Evolutionary conservation across 2,888 invertebrate genomes (phyloP), one percentile per base, ranked within the genome.

Genomic region (Lysandra bellargus): DNA sequence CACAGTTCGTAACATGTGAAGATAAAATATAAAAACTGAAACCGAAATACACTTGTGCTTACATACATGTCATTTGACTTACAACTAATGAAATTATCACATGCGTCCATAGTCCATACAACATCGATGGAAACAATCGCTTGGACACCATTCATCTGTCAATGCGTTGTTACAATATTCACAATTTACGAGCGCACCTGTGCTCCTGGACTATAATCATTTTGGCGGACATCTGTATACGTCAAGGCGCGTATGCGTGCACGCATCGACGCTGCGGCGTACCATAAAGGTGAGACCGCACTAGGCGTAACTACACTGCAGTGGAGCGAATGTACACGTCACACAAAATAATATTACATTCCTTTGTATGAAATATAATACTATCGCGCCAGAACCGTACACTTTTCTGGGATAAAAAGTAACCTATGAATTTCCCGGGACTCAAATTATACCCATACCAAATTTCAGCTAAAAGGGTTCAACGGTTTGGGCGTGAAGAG

Each of bases 1-100:
- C 91, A 90, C 88, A 89, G 87, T 83, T 86, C 84, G 87, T 86
- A 86, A 86, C 85, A 85, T 86, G 53, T 49, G 49, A 75, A 75
- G 44, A 74, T 74, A 74, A 69, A 69, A 74, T 74, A 81, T 69
- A 75, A 84, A 80, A 78, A 78, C 44, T 78, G 33, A 23, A 78
- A 49, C 30, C 49, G 75, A 74, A 53, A 53, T 44, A 79, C 78
- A 69, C 75, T 79, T 80, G 81, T 81, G 79, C 79, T 69, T 60
- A 80, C 44, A 57, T 75, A 33, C 74, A 74, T 74, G 40, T 44
- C n/a, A 44, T 74, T 40, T 74, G 2, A 60, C 61, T 49, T 76
- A 72, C 17, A 40, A 9, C 72, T 80, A 78, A 74, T 75, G 78
- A 79, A 80, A 78, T 78, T 81, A 81, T 79, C 81, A 80, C 81